phyloP scores from a whole-genome alignment of 2,113 vertebrate genomes.

The Bubalus kerabau region DNA sequence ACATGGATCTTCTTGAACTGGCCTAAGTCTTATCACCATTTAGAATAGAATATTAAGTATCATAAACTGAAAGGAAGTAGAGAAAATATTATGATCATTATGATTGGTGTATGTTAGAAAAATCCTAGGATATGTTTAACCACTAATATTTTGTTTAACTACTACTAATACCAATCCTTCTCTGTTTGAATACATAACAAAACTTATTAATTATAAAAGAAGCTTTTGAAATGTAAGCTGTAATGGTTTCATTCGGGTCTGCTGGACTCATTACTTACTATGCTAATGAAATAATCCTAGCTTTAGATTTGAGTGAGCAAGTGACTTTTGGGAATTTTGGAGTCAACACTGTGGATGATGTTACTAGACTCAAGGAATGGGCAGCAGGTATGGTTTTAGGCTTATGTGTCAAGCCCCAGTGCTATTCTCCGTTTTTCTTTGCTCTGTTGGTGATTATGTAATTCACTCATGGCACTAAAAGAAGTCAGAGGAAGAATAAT shows the following conservation, averaged over 20 bases:
- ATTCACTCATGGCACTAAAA: neutral
- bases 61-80: neutral
- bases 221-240: neutral
- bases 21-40: neutral
- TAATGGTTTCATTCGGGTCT: neutral
- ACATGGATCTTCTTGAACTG: neutral
- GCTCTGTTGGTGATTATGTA: neutral
- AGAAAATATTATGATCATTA: neutral
- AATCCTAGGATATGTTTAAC: neutral
- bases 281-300: neutral
- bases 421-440: neutral
- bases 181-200: neutral
- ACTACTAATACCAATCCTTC: neutral
- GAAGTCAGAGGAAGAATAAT: neutral
- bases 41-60: neutral
- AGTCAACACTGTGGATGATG: neutral
- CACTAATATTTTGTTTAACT: neutral
- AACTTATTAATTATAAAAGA: neutral
- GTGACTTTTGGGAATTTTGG: neutral
- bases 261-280: neutral
- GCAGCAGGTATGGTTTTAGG: neutral
- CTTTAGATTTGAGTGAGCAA: neutral
- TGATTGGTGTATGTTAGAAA: neutral
- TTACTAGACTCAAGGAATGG: neutral
- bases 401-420: neutral